Conservation (phyloP, 2,797 vertebrate genomes). For the Helarctos malayanus region DNA sequence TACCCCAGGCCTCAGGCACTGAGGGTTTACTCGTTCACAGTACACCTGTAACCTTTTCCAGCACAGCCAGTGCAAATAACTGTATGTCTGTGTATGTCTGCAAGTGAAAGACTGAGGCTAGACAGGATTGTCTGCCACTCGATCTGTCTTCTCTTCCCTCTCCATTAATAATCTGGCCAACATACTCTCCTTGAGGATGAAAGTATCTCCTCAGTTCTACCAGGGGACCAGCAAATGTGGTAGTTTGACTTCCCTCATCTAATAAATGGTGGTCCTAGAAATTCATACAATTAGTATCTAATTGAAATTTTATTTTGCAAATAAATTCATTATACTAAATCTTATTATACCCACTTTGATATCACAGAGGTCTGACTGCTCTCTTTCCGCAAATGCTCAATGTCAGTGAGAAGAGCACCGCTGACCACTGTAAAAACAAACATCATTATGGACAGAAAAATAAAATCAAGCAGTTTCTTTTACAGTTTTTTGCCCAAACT, state of each 20-base stretch:
- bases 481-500: constrained; percentile 18
- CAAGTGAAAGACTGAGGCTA: neutral
- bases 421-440: constrained; percentile 50
- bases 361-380: neutral
- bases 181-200: neutral
- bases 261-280: constrained; percentile 18
- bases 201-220: neutral
- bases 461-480: constrained; percentile 62
- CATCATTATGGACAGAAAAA: neutral
- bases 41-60: neutral
- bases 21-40: neutral
- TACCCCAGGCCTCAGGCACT: neutral
- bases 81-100: neutral
- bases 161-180: neutral
- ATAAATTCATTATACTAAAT: constrained; percentile 58
- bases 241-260: neutral
- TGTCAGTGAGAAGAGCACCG: neutral
- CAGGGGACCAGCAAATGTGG: neutral
- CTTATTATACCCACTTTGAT: neutral
- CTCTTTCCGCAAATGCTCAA: neutral
- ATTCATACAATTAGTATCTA: neutral
- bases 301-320: constrained; percentile 57
- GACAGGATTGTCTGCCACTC: neutral
- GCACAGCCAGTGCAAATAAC: neutral
- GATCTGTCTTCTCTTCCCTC: neutral